Percentiles rank a stretch among this genome's conserved stretches.
These are phyloP conservation scores for Petrocephalus sullivani DNA, from an alignment of 2,797 vertebrate genomes.

Conservation along the genomic window DNA sequence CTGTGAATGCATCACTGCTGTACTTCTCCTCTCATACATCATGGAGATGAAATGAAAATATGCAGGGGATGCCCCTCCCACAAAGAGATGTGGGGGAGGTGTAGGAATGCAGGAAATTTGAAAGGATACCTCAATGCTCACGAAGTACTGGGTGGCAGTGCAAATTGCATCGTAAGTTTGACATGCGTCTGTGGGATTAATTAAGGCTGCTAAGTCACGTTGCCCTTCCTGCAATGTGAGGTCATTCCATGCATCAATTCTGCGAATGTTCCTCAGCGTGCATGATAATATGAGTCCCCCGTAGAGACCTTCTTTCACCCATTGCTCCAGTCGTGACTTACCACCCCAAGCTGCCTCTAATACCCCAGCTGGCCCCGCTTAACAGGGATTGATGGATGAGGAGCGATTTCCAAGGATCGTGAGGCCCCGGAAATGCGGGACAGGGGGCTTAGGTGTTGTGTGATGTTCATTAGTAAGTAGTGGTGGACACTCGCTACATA, in stretches of 20 bases:
- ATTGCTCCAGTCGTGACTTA: background rate
- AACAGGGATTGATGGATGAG: constrained; percentile 9
- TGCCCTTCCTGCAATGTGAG: background rate
- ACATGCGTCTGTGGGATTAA: background rate
- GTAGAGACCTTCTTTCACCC: background rate
- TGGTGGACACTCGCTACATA: background rate
- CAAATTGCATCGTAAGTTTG: background rate
- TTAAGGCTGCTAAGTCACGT: background rate
- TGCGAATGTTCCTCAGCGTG: background rate
- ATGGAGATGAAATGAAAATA: background rate
- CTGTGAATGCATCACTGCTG: background rate
- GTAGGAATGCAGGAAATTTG: background rate
- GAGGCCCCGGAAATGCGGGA: background rate
- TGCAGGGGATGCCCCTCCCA: background rate
- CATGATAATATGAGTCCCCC: background rate
- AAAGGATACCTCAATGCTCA: background rate
- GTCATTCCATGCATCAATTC: background rate
- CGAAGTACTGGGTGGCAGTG: background rate
- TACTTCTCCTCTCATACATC: background rate
- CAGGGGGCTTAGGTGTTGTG: background rate
- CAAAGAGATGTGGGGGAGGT: background rate
- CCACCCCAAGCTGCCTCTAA: background rate
- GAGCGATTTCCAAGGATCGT: background rate
- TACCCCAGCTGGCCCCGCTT: background rate
- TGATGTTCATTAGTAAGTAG: background rate